Base-by-base conservation (phyloP, 2,888 invertebrate genomes). In the Lithophane socia region DNA sequence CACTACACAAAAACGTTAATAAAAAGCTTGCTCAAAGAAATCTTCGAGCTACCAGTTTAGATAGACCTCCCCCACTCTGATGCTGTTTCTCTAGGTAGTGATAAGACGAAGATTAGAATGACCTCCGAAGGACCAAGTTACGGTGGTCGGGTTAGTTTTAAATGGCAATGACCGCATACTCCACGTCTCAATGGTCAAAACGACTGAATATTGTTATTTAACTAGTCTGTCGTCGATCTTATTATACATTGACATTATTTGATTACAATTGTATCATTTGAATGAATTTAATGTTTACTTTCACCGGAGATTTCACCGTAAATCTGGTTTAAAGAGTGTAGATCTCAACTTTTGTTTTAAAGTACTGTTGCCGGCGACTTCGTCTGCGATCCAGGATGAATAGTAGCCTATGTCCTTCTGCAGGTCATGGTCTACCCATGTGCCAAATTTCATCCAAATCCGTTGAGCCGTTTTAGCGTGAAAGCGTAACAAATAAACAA, bases 161-260 rank as follows among this genome's bases (percentile, higher is more conserved):
- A 92, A 92, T 94, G 95, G 92, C 95, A 94, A 92, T 93, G 95
- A 94, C 94, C 94, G 92, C 86, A 84, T 84, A 87, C 87, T 86
- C 73, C 79, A 82, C 84, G 85, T 86, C 83, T 90, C 85, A 90
- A 85, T 90, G 86, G 82, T 89, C 81, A 80, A 80, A 83, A 78
- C 77, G 81, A 80, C 79, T 70, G 65, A 73, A 70, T 69, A 81
- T 85, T 71, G 75, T 85, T 87, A 87, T 13, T 82, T 88, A 87
- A 86, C 75, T 75, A 86, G 82, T 79, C 71, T 73, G 66, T 81
- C 49, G 44, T 82, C 67, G 66, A 64, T 66, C 56, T 69, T 69
- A 66, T 58, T 60, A 71, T 49, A 21, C 13, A 64, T 65, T 65
- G 42, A 56, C 65, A n/a, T 47, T 29, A 60, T 80, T 63, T 3